Conservation (phyloP, 2,888 invertebrate species). For the Caenorhabditis imperialis region DNA sequence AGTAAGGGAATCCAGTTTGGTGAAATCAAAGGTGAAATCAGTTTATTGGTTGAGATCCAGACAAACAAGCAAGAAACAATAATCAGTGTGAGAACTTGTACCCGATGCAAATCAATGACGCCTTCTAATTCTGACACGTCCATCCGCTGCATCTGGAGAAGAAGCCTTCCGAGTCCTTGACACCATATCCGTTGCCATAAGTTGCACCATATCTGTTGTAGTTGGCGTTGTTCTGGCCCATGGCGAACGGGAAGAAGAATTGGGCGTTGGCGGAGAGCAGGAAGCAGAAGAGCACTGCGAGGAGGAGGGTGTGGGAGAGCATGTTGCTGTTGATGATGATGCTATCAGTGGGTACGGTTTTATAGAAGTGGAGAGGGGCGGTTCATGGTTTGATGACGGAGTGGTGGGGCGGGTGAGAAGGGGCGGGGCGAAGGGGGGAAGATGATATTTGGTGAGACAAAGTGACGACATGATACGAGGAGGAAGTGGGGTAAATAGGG, state of each 20-base stretch:
- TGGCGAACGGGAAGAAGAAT: constrained; percentile 46
- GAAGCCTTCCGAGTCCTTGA: constrained; percentile 46
- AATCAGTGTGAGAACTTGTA: constrained; percentile 8
- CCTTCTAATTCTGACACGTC: constrained; percentile 35
- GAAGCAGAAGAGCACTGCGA: constrained; percentile 2
- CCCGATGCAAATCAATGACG: too few species aligned
- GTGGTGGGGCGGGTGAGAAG: neutral
- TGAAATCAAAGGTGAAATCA: too few species aligned
- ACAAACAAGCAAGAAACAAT: neutral
- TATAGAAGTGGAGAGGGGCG: constrained; percentile 4
- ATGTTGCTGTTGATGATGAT: neutral
- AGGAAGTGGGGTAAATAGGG: neutral
- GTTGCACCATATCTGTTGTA: constrained; percentile 7
- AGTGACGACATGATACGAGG: constrained; percentile 12
- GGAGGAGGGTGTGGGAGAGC: neutral
- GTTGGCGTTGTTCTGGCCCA: constrained; percentile 13
- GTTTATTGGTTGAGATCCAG: too few species aligned
- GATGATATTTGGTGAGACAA: constrained; percentile 10
- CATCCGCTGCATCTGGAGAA: constrained; percentile 40
- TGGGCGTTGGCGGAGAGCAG: constrained; percentile 16
- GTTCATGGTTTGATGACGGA: constrained; percentile 20
- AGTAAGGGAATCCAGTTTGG: too few species aligned
- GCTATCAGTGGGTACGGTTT: neutral
- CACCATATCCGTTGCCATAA: constrained; percentile 23
- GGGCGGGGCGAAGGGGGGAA: constrained; percentile 14